Evolutionary conservation across 2,113 vertebrate species (phyloP).

Genomic region (Uria aalge): DNA sequence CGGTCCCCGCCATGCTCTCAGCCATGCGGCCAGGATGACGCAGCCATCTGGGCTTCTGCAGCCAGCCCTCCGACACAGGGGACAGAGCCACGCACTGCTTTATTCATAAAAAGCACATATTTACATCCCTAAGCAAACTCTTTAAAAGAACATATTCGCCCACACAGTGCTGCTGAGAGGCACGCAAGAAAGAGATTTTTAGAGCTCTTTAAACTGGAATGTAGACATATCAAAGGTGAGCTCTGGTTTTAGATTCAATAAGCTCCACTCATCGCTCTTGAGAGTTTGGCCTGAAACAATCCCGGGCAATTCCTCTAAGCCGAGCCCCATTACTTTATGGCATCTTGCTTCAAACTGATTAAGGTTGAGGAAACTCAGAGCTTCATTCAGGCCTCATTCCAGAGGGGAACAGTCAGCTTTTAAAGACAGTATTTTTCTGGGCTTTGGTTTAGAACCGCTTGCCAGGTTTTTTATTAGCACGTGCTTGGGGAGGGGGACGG

Average conservation of each 20-base stretch:
- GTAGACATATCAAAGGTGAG: not conserved
- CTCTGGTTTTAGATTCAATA: not conserved
- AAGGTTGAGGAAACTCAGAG: not conserved
- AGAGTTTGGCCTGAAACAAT: conserved; percentile 2
- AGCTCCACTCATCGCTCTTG: not conserved
- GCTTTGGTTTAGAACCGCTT: not conserved
- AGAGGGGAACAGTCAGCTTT: not conserved
- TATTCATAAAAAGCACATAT: not conserved
- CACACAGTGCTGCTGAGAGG: not conserved
- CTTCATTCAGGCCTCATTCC: not conserved
- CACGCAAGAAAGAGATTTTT: not conserved
- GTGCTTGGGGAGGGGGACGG: accelerated
- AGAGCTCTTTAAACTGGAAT: conserved; percentile 21
- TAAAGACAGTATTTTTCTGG: not conserved
- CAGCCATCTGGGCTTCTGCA: not conserved
- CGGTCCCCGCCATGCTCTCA: accelerated
- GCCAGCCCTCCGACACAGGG: not conserved
- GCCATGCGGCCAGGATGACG: accelerated
- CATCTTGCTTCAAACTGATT: not conserved
- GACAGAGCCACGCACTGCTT: not conserved
- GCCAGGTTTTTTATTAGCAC: not conserved
- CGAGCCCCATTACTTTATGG: not conserved
- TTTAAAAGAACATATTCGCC: not conserved
- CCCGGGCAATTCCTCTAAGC: not conserved
- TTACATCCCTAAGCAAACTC: not conserved